Conservation (phyloP, 1,140 invertebrate genomes). For the Tetraneura akinire region DNA sequence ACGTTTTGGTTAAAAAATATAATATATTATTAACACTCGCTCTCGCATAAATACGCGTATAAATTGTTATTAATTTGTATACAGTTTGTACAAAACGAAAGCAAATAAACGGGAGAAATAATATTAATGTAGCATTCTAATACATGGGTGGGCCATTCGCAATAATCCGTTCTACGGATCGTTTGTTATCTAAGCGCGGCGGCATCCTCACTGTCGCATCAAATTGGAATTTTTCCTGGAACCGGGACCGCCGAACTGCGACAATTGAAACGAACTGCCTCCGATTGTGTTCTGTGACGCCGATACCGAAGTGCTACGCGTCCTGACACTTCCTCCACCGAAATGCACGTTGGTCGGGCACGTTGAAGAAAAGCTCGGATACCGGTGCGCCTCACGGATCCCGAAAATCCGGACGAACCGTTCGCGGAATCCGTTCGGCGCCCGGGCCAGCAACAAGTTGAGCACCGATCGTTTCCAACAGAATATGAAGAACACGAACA, state of each 20-base stretch:
- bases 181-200: too few species aligned
- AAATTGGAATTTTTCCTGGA: not conserved
- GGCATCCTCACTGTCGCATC: not conserved
- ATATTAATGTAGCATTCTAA: too few species aligned
- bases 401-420: slow-evolving; percentile 4
- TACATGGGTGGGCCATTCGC: too few species aligned
- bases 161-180: too few species aligned
- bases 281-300: not conserved
- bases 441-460: not conserved
- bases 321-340: not conserved
- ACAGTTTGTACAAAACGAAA: too few species aligned
- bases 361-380: slow-evolving; percentile 18
- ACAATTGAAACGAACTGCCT: slow-evolving; percentile 13
- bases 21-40: too few species aligned
- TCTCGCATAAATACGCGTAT: too few species aligned
- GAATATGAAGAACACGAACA: slow-evolving; percentile 61
- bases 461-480: slow-evolving; percentile 53
- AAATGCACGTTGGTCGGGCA: not conserved
- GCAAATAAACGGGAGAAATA: too few species aligned
- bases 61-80: too few species aligned
- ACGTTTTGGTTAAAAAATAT: too few species aligned
- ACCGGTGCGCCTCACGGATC: not conserved
- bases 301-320: not conserved
- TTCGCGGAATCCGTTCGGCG: not conserved
- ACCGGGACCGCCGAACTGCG: slow-evolving; percentile 9